These are phyloP conservation scores for Scaptomyza montana DNA, from an alignment of 1,140 invertebrate genomes.

Conservation along the genomic window DNA sequence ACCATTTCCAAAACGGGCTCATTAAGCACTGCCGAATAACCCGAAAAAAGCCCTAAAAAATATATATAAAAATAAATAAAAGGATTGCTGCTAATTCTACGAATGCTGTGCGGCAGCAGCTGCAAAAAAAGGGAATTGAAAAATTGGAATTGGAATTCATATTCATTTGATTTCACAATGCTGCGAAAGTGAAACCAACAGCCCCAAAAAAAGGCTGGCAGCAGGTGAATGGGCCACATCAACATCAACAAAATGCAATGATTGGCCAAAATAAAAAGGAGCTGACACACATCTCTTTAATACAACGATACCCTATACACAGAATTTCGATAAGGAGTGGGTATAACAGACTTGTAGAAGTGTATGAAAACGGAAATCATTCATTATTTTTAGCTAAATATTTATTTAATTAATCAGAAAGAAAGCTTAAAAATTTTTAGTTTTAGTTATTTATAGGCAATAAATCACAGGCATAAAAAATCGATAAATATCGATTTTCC, in stretches of 20 bases:
- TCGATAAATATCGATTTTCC: neutral
- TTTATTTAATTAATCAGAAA: too few species aligned
- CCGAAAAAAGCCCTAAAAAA: conserved; percentile 22
- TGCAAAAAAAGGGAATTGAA: conserved; percentile 56
- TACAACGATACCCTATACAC: too few species aligned
- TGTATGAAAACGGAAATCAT: too few species aligned
- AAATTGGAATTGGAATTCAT: conserved; percentile 61
- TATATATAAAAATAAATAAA: conserved; percentile 36
- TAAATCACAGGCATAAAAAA: neutral
- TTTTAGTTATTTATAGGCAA: too few species aligned
- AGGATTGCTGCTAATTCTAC: conserved; percentile 63
- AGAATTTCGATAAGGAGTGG: too few species aligned
- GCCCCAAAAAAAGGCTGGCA: neutral
- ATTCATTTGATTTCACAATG: conserved; percentile 81
- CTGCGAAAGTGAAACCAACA: conserved; percentile 72
- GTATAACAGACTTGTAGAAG: neutral
- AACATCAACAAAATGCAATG: conserved; percentile 19
- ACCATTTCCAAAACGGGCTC: conserved; percentile 78
- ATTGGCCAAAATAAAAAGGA: conserved; percentile 6
- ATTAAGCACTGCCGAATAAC: conserved; percentile 71
- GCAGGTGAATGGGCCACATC: conserved; percentile 45
- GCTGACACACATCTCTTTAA: conserved; percentile 49
- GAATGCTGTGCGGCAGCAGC: conserved; percentile 58
- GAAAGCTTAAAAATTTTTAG: too few species aligned
- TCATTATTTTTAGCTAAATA: too few species aligned